Conservation (phyloP, 2,797 vertebrate species). For the Syndactyla subalaris region DNA sequence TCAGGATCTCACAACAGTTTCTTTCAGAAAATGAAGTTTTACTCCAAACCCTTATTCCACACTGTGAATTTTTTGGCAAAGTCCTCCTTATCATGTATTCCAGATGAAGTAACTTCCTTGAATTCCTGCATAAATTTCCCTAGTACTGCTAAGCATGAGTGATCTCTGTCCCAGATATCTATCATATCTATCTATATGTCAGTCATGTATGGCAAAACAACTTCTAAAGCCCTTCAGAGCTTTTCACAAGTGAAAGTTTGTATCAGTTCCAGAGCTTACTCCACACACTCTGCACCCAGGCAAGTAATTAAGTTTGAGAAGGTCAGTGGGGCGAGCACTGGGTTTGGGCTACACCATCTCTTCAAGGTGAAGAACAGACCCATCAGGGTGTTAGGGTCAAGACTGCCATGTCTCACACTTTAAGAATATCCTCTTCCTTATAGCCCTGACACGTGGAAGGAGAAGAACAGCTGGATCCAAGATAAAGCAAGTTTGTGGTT, state of each 20-base stretch:
- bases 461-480: neutral
- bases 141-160: neutral
- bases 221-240: neutral
- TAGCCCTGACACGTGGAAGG: neutral
- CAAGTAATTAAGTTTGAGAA: neutral
- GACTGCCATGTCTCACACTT: neutral
- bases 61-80: neutral
- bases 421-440: neutral
- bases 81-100: neutral
- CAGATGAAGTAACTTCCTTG: neutral
- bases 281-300: neutral
- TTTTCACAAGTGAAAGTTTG: neutral
- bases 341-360: neutral
- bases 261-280: neutral
- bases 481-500: constrained; percentile 18
- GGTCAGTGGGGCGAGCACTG: neutral
- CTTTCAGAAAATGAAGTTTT: neutral
- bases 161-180: neutral
- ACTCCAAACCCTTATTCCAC: neutral
- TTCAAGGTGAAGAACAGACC: neutral
- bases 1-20: neutral
- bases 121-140: constrained; percentile 20
- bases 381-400: neutral
- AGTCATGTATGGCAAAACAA: neutral
- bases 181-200: neutral